Conservation (phyloP, 2,113 vertebrate species). For the Lophius piscatorius region DNA sequence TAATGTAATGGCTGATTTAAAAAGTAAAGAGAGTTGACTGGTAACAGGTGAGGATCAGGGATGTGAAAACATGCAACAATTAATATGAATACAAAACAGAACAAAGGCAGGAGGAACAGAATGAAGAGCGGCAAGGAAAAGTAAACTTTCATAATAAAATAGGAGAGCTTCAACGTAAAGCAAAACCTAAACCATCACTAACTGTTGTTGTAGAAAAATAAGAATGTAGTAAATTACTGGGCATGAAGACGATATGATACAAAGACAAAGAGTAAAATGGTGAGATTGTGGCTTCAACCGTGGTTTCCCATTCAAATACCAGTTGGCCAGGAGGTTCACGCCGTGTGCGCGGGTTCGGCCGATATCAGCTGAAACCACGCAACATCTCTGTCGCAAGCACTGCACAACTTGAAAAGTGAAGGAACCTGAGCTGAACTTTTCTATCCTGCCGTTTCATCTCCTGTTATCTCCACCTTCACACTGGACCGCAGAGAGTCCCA, state of each 20-base stretch:
- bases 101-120: no score
- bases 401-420: constrained; percentile 25
- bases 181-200: constrained; percentile 1
- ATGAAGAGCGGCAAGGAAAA: no score
- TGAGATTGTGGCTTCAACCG: not conserved
- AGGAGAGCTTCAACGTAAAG: not conserved
- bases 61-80: no score
- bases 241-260: no score
- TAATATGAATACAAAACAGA: no score
- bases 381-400: constrained; percentile 14
- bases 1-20: no score
- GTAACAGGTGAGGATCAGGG: no score
- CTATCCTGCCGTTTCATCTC: not conserved
- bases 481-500: constrained; percentile 19
- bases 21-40: no score
- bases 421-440: constrained; percentile 53
- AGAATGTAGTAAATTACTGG: not conserved
- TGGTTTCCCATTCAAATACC: constrained; percentile 38
- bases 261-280: constrained; percentile 1
- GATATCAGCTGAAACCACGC: constrained; percentile 51
- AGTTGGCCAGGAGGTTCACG: constrained; percentile 34
- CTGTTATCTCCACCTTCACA: constrained; percentile 18
- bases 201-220: not conserved
- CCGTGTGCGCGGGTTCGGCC: constrained; percentile 21
- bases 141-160: no score